phyloP scores from a whole-genome alignment of 2,888 invertebrate genomes.

The Ennomos erosarius region DNA sequence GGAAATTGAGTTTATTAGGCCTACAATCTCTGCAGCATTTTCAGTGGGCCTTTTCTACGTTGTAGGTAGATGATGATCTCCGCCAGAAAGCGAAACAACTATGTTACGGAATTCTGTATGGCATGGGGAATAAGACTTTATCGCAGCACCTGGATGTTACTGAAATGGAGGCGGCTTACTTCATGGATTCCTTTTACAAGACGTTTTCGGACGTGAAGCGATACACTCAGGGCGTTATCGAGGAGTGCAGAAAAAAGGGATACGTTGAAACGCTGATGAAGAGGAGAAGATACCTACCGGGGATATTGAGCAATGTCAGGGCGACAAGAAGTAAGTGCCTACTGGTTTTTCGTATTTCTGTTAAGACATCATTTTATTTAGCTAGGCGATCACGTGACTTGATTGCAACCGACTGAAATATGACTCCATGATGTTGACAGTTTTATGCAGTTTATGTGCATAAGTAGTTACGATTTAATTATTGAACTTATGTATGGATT shows the following conservation, averaged over 20 bases:
- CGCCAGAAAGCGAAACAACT: slow-evolving; percentile 96
- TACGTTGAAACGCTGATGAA: slow-evolving; percentile 94
- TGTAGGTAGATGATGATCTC: slow-evolving; percentile 89
- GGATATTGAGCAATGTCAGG: slow-evolving; percentile 87
- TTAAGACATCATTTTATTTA: too few relatives aligned
- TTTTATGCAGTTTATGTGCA: too few relatives aligned
- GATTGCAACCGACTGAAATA: too few relatives aligned
- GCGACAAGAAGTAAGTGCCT: slow-evolving; percentile 85
- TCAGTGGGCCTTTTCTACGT: neutral
- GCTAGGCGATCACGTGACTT: too few relatives aligned
- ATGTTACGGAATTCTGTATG: slow-evolving; percentile 98
- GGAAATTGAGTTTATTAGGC: too few relatives aligned
- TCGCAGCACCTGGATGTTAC: slow-evolving; percentile 91
- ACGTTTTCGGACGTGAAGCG: slow-evolving; percentile 89
- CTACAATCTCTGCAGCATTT: too few relatives aligned
- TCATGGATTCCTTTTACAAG: slow-evolving; percentile 93
- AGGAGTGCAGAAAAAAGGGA: slow-evolving; percentile 88
- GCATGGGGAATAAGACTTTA: slow-evolving; percentile 95
- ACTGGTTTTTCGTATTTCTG: neutral
- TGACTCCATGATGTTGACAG: too few relatives aligned
- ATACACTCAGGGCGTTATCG: slow-evolving; percentile 82
- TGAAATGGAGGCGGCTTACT: slow-evolving; percentile 91
- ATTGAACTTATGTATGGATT: too few relatives aligned
- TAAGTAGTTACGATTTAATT: too few relatives aligned
- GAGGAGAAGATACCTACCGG: slow-evolving; percentile 91